Percentiles rank a stretch among this genome's conserved stretches.
phyloP scores from a whole-genome alignment of 2,113 vertebrate genomes.

The Eulemur rufifrons region DNA sequence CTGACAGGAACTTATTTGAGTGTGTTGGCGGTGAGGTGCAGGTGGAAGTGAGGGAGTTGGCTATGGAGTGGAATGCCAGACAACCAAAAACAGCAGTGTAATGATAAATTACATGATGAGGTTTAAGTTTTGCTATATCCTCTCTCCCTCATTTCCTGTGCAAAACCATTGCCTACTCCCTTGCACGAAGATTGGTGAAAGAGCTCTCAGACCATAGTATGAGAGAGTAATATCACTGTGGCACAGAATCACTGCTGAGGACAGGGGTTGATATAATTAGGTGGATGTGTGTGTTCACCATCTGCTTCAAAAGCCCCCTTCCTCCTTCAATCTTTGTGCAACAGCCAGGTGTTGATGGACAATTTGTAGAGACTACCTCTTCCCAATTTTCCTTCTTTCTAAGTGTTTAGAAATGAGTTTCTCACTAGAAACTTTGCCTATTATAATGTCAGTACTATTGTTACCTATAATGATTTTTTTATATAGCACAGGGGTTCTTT shows the following conservation, averaged over 20 bases:
- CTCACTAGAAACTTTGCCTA: background rate
- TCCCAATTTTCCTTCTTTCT: background rate
- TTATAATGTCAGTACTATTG: background rate
- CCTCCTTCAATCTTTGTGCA: background rate
- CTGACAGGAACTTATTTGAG: background rate
- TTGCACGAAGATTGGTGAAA: background rate
- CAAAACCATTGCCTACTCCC: background rate
- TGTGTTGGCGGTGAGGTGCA: too few relatives aligned
- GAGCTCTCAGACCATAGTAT: background rate
- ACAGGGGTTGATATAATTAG: too few relatives aligned
- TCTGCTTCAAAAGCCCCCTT: background rate
- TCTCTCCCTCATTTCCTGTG: background rate
- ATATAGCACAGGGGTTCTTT: background rate
- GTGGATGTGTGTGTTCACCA: fast-evolving
- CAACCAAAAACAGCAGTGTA: background rate
- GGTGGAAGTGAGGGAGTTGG: background rate
- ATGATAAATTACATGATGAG: background rate
- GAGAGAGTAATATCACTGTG: background rate
- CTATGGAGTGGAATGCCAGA: background rate
- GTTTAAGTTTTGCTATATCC: background rate
- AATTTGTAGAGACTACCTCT: background rate
- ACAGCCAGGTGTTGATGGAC: background rate
- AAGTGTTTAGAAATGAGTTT: background rate
- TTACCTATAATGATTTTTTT: background rate
- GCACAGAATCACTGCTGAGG: background rate